Base-by-base conservation (phyloP, 1,140 invertebrate species). In the Drusus annulatus region DNA sequence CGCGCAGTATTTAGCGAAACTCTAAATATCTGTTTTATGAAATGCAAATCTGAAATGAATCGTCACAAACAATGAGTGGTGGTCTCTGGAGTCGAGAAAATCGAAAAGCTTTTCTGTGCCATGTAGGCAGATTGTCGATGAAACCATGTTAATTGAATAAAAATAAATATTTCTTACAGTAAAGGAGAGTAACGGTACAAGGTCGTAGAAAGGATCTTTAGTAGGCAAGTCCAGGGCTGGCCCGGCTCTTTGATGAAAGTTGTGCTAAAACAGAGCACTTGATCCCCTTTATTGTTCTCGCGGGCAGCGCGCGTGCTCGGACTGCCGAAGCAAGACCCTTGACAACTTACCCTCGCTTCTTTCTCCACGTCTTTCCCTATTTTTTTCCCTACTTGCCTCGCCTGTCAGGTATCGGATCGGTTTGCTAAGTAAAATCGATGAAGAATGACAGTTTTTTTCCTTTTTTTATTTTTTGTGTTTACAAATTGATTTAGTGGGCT, bases 261-360 rank as follows among this genome's bases (percentile, higher is more conserved):
- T 80, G 79, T 62, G 76, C 81, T 78, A 80, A 83, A 80, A 80
- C 81, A 80, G 81, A 74, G 58, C 81, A 83, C 81, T 83, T 83
- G 79, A 83, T 83, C 81, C 79, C 79, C 80, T 83, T 83, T 83
- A 83, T 83, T 83, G 81, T 83, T 83, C 81, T 83, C 81, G 79
- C 76, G 81, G 51, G 81, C 73, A 78, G 75, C 69, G 78, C 54
- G 21, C 81, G 81, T 83, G 81, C 73, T 56, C 16, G 56, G 81
- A 75, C 56, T 83, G 50, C 77, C 36, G 36, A 13, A 10, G 8
- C 5, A 45, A 45, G 36, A 10, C 45, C 68, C 68, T 71, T 51
- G 36, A 51, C 45, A 71, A 51, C 36, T 45, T 36, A 36, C 36
- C 36, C 36, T 45, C 36, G 13, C 10, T 45, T 13, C 36, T 45